These are phyloP conservation scores for Helicoverpa zea DNA, from an alignment of 1,140 invertebrate species.

Conservation along the genomic window DNA sequence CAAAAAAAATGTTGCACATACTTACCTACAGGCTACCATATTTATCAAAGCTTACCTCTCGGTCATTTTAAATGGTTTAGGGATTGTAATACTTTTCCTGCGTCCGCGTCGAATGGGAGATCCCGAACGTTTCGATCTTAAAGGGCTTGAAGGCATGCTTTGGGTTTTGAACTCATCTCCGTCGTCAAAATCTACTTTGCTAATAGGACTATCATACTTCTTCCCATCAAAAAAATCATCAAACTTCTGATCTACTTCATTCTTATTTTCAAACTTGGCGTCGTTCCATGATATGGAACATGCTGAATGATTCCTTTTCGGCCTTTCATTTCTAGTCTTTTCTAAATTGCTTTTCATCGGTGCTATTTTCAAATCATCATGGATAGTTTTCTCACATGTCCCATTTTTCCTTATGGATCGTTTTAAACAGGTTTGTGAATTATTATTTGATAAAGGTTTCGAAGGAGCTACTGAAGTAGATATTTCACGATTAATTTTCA, in stretches of 20 bases:
- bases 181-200: conserved; percentile 54
- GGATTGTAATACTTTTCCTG: conserved; percentile 86
- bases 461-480: neutral
- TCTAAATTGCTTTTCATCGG: conserved; percentile 61
- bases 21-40: conserved; percentile 44
- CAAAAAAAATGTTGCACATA: too few relatives aligned
- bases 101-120: conserved; percentile 70
- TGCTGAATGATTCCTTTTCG: conserved; percentile 80
- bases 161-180: conserved; percentile 74
- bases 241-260: conserved; percentile 78
- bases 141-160: conserved; percentile 88
- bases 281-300: conserved; percentile 85
- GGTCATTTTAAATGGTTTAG: conserved; percentile 90
- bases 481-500: conserved; percentile 27
- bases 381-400: conserved; percentile 32
- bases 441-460: conserved; percentile 8
- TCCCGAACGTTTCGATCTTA: conserved; percentile 71
- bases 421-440: conserved; percentile 51
- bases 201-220: conserved; percentile 55
- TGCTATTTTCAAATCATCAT: conserved; percentile 58
- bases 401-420: conserved; percentile 51
- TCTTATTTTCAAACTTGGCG: conserved; percentile 69
- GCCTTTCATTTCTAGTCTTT: conserved; percentile 63
- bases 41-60: conserved; percentile 85
- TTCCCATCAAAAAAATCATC: conserved; percentile 75